These are phyloP conservation scores for Euura lappo DNA, from an alignment of 1,140 invertebrate genomes.

Conservation along the genomic window DNA sequence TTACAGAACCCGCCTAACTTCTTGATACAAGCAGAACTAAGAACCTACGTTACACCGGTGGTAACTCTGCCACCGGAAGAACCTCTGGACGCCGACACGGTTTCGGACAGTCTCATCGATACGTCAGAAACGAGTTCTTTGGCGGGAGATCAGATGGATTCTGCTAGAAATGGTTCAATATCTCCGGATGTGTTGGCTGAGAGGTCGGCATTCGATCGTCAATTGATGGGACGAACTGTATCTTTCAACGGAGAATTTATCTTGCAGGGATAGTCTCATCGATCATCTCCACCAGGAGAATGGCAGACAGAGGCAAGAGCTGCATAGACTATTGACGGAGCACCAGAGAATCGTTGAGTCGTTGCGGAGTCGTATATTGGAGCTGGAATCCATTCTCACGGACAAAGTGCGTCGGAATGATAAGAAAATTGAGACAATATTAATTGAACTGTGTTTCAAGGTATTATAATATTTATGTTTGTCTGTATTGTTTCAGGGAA, in stretches of 20 bases:
- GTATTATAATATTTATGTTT: conserved; percentile 6
- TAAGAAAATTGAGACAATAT: too few species aligned
- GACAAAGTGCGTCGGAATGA: conserved; percentile 41
- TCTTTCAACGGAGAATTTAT: background rate
- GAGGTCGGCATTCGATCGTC: conserved; percentile 51
- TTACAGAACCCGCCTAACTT: conserved; percentile 93
- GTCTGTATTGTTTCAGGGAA: conserved; percentile 49
- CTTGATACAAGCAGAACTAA: conserved; percentile 89
- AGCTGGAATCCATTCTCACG: conserved; percentile 49
- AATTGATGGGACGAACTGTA: background rate
- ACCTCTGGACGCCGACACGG: conserved; percentile 66
- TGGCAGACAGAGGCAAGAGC: conserved; percentile 65
- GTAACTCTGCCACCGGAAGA: conserved; percentile 83
- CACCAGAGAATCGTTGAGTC: conserved; percentile 69
- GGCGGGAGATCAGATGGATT: conserved; percentile 60
- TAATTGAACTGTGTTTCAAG: background rate
- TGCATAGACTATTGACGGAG: conserved; percentile 54
- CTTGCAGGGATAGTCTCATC: conserved; percentile 79
- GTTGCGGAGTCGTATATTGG: conserved; percentile 59
- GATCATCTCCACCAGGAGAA: conserved; percentile 81
- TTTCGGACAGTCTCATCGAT: conserved; percentile 74
- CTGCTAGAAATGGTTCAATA: conserved; percentile 62
- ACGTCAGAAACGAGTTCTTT: conserved; percentile 70
- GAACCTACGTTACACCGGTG: conserved; percentile 92
- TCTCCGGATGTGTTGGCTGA: conserved; percentile 65